These are phyloP conservation scores for Eunapius fragilis DNA, from an alignment of 37 sponge, comb jelly and placozoan genomes.

Conservation along the genomic window DNA sequence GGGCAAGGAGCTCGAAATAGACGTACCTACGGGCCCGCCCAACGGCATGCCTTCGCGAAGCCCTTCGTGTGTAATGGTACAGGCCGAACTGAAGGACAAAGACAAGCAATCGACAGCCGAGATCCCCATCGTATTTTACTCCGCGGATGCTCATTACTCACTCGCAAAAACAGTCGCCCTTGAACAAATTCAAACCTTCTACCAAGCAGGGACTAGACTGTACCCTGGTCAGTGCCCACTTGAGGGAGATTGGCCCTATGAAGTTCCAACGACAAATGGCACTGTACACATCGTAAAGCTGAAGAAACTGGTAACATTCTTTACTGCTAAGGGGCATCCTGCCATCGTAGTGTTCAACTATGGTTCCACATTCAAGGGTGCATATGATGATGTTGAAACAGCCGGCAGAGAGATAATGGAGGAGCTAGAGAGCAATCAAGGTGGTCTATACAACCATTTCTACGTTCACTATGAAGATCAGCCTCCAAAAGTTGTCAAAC, in stretches of 20 bases:
- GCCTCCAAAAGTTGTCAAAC: not conserved
- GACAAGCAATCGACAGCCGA: not conserved
- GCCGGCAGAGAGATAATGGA: not conserved
- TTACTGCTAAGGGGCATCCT: conserved; percentile 13
- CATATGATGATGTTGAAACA: conserved; percentile 30
- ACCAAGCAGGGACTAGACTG: not conserved
- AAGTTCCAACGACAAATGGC: conserved; percentile 3
- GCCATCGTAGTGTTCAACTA: conserved; percentile 16
- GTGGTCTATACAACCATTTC: not conserved
- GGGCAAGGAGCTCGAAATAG: conserved; percentile 19
- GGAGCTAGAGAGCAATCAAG: not conserved
- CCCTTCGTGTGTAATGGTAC: not conserved
- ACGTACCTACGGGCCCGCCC: not conserved
- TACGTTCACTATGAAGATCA: not conserved
- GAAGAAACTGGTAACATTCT: conserved; percentile 14
- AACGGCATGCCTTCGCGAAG: too few species aligned
- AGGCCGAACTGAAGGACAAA: not conserved
- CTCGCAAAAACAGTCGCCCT: not conserved
- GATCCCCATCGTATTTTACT: conserved; percentile 21
- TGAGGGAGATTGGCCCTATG: not conserved
- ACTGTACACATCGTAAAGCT: conserved; percentile 28
- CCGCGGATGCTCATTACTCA: conserved; percentile 21
- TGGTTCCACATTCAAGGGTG: conserved; percentile 44
- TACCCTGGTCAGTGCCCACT: conserved; percentile 11
- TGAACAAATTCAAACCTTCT: conserved; percentile 2